Evolutionary conservation across 2,888 invertebrate genomes (phyloP), one percentile per base, ranked within the genome.

Genomic region (Clostera curtula): DNA sequence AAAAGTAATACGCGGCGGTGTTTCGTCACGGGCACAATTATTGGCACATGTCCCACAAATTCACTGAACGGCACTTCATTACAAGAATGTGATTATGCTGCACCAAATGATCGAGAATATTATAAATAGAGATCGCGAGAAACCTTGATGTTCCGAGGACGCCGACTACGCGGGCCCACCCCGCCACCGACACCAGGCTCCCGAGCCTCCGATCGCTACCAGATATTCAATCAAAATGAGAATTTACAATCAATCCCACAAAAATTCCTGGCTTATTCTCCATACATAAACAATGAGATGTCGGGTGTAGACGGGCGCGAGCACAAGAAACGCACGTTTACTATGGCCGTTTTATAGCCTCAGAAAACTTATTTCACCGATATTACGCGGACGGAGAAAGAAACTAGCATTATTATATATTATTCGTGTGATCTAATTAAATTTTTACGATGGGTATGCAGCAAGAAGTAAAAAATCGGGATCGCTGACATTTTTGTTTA

Each of bases 401-500:
- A 73, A 67, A 74, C 72, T 69, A 67, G 56, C 61, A 70, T 72
- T 72, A 79, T 70, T 79, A 73, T 70, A 72, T 72, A 76, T 73
- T 67, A 76, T 75, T 79, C 79, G 71, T 73, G 77, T 79, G 79
- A 79, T 82, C 70, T 77, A 80, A 77, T 77, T 80, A 76, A 57
- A 67, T 69, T 80, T 59, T 66, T 79, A 69, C 72, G 74, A 74
- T 73, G 69, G 72, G 70, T 70, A 82, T 75, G 75, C 80, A 75
- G 72, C 59, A 63, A 76, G 82, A 83, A 82, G 82, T 82, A 84
- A 84, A 85, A 85, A 84, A 82, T 84, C 63, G 75, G 77, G 82
- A 83, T 82, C 82, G 83, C 83, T 84, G 84, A 84, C 85, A 85
- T 84, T 85, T 84, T 85, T 85, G 84, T 85, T 85, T 85, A 84